A percentile compares a stretch with the other conserved stretches of the same genome.
These are phyloP conservation scores for Sphyrna mokarran DNA, from an alignment of 2,113 vertebrate genomes.

Conservation along the genomic window DNA sequence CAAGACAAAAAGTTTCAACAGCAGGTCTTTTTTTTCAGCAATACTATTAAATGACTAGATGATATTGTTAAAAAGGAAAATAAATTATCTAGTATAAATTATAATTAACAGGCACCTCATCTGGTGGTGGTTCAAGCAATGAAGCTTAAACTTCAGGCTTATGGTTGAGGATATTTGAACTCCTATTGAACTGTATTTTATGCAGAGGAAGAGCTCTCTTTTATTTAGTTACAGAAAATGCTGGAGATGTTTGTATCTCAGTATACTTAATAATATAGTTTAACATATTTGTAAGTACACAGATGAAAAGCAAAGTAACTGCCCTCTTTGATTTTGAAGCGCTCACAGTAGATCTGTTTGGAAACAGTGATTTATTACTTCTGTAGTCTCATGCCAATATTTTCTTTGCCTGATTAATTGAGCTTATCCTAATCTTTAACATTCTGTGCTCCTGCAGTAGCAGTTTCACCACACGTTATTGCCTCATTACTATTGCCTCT, in stretches of 20 bases:
- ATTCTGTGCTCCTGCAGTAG: background rate
- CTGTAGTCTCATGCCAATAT: background rate
- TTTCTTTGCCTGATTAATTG: constrained; percentile 10
- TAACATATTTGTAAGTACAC: background rate
- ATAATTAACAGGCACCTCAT: background rate
- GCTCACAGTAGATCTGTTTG: background rate
- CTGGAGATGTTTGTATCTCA: background rate
- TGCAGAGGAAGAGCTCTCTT: background rate
- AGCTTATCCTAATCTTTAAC: background rate
- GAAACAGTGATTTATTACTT: constrained; percentile 19
- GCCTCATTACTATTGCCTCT: background rate
- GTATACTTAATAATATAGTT: background rate
- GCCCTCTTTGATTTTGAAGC: background rate
- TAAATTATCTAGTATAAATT: background rate
- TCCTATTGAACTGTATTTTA: background rate
- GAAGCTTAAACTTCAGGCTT: background rate
- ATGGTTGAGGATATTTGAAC: background rate
- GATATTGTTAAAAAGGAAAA: background rate
- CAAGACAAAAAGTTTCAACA: too few species aligned
- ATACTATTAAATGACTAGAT: too few species aligned
- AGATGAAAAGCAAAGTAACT: background rate
- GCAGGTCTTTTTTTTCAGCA: too few species aligned
- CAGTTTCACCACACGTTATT: background rate
- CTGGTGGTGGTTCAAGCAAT: background rate
- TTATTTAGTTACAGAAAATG: background rate